Base-by-base conservation (phyloP, 2,797 vertebrate genomes). In the Alfaro cultratus region DNA sequence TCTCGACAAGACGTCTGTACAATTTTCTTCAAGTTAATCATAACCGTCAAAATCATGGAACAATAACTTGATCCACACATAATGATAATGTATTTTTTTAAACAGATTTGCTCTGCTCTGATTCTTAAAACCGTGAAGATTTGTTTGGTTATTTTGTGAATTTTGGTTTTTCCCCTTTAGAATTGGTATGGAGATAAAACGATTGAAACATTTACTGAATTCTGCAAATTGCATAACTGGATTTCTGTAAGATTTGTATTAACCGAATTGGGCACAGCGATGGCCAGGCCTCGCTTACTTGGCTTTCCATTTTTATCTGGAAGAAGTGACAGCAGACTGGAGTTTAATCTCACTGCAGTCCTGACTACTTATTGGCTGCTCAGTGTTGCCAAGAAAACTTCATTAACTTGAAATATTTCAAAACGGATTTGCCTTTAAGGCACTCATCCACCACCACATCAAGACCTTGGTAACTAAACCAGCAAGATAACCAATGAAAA, bases 301-400 rank as follows among this genome's bases (percentile, higher is more conserved):
- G 26, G 68, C 26, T 29, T 46, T 46, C 13, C 29, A 71, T 46
- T 29, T 71, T 71, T 71, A 45, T 45, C 68, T 8, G 26, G 26
- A 46, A 16, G 41, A 71, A 13, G 41, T 71, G 6, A 29, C 41
- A 71, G 51, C 51, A 57, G 36, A 55, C 51, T 74, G 39, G 41
- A 21, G 23, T 34, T 62, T 45, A 26, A 84, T 73, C 41, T 80
- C 51, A 39, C 72, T 36, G 15, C 18, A 13, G 2, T 1, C 18
- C 13, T 29, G 55, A 31, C 2, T 68, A 57, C 36, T 85, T 55
- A 90, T 85, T 93, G 92, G 90, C 72, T 87, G 71, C 39, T 11
- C 2, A 51, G 75, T 83, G 86, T 91, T 91, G 85, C 87, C 70
- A 92, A 83, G 89, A 78, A 49, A 85, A 83, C 82, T 71, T 46